phyloP scores from a whole-genome alignment of 2,797 vertebrate genomes.

The Alosa sapidissima region DNA sequence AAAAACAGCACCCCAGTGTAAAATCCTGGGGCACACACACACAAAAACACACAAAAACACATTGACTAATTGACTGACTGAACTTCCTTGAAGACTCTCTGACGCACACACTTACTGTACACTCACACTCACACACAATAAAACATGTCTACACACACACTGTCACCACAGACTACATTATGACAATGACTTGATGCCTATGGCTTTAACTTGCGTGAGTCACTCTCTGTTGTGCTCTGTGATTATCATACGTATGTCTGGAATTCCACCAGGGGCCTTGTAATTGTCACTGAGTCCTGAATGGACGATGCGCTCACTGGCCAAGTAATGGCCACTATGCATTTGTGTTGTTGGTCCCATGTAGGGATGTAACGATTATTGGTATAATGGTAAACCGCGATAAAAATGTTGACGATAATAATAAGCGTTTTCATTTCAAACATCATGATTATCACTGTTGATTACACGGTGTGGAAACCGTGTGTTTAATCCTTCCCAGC shows the following conservation, averaged over 20 bases:
- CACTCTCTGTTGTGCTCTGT: background rate
- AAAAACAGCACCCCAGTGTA: background rate
- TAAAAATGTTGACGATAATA: no score
- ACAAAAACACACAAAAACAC: background rate
- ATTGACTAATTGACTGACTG: background rate
- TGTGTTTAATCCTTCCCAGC: no score
- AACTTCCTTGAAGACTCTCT: background rate
- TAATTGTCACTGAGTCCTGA: background rate
- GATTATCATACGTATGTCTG: background rate
- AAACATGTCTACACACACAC: background rate
- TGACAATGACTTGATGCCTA: conserved; percentile 3
- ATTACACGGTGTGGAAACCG: no score
- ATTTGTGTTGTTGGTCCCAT: background rate
- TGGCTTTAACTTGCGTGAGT: background rate
- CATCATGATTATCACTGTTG: no score
- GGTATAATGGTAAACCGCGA: no score
- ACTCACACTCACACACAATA: background rate
- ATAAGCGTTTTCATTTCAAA: no score
- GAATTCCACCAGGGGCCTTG: background rate
- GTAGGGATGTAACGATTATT: no score
- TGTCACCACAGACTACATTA: background rate
- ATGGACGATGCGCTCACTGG: background rate
- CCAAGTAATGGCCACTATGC: background rate
- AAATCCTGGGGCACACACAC: background rate
- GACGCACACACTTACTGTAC: background rate